Percentiles rank a stretch among this genome's conserved stretches.
Evolutionary conservation across 2,797 vertebrate species (phyloP).

Genomic region (Pelobates cultripes): DNA sequence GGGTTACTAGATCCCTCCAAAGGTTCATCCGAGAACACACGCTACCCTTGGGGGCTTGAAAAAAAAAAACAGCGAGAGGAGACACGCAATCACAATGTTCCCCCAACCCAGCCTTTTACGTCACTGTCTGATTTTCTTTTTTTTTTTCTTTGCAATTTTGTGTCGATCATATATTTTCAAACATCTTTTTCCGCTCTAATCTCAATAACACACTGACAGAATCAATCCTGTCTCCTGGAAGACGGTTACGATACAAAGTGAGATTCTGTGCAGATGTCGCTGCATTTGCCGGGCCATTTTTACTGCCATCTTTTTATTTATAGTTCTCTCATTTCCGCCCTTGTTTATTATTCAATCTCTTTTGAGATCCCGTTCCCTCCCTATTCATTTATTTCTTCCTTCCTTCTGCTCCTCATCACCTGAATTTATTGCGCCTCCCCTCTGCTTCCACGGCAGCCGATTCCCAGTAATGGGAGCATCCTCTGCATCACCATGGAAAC

Average conservation of each 20-base stretch:
- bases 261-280: no score
- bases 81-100: neutral
- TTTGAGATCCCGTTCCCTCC: neutral
- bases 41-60: neutral
- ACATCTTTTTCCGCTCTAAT: no score
- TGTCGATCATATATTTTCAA: no score
- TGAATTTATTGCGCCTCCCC: conserved; percentile 15
- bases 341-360: neutral
- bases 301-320: no score
- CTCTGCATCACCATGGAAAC: conserved; percentile 31
- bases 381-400: neutral
- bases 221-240: no score
- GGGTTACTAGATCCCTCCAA: neutral
- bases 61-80: neutral
- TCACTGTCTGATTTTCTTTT: neutral
- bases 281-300: no score
- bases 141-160: neutral
- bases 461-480: conserved; percentile 38
- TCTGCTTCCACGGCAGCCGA: conserved; percentile 41
- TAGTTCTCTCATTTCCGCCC: no score
- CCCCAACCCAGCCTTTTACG: neutral
- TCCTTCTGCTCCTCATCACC: conserved; percentile 6
- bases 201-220: no score
- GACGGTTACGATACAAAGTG: no score
- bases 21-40: neutral